Conservation (phyloP, 2,113 vertebrate genomes). For the Petaurus breviceps region DNA sequence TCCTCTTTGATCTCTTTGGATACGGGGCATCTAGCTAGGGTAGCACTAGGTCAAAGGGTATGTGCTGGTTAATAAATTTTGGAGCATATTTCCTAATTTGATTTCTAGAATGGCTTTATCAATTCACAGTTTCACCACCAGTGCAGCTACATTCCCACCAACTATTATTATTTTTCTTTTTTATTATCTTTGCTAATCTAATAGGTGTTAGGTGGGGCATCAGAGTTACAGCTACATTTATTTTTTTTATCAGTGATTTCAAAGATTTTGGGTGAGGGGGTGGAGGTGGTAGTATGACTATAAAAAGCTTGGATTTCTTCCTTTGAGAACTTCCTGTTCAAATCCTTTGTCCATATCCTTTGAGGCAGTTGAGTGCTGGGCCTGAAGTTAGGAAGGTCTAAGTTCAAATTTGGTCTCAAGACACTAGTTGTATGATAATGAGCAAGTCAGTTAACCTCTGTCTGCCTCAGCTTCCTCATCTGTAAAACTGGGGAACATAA, state of each 20-base stretch:
- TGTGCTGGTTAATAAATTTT: not conserved
- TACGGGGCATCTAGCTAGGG: not conserved
- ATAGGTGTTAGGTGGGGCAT: not conserved
- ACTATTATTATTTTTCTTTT: not conserved
- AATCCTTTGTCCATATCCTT: not conserved
- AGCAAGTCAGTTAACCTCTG: not conserved
- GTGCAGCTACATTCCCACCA: too few relatives aligned
- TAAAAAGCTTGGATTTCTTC: not conserved
- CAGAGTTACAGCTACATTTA: not conserved
- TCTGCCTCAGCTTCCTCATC: not conserved
- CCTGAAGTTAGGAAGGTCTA: not conserved
- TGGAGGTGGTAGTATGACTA: not conserved
- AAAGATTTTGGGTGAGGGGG: not conserved
- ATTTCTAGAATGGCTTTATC: not conserved
- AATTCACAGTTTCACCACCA: not conserved
- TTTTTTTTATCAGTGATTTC: not conserved
- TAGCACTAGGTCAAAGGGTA: not conserved
- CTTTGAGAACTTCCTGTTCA: not conserved
- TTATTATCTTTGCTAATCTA: not conserved
- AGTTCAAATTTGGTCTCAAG: not conserved
- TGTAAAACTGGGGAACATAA: not conserved
- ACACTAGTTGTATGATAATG: not conserved
- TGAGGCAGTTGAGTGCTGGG: too few relatives aligned
- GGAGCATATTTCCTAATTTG: not conserved
- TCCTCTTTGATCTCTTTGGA: too few relatives aligned